Conservation (phyloP, 2,113 vertebrate genomes). For the Sinocyclocheilus rhinocerous region DNA sequence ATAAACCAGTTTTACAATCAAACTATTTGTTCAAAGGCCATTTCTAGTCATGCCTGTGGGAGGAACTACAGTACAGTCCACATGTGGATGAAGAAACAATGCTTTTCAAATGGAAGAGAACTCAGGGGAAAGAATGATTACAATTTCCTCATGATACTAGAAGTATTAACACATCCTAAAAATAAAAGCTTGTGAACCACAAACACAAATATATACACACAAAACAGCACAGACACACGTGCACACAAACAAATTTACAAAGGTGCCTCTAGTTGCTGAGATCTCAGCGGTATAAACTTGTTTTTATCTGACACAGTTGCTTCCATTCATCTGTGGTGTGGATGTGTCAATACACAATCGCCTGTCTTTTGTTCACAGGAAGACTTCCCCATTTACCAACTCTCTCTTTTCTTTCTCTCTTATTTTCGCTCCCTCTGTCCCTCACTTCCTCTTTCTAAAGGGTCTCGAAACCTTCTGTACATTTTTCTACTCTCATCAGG, state of each 20-base stretch:
- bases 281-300: conserved; percentile 47
- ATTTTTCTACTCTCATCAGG: not conserved
- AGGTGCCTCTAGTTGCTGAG: conserved; percentile 24
- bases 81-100: not conserved
- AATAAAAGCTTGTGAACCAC: not conserved
- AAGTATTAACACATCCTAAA: conserved; percentile 8
- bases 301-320: conserved; percentile 54
- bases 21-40: conserved; percentile 17
- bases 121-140: not conserved
- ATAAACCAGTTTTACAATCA: conserved; percentile 13
- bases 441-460: conserved; percentile 31
- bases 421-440: conserved; percentile 6
- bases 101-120: not conserved
- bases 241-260: not conserved
- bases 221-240: conserved; percentile 36
- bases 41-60: not conserved
- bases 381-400: conserved; percentile 46
- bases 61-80: conserved; percentile 18
- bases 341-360: conserved; percentile 52
- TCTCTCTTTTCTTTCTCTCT: conserved; percentile 46
- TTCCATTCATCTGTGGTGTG: conserved; percentile 52
- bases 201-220: not conserved
- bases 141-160: not conserved
- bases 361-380: conserved; percentile 53
- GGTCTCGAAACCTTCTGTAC: not conserved